Percentiles rank a stretch among this genome's conserved stretches.
Conservation (phyloP, 2,797 vertebrate species). For the Acipenser ruthenus region DNA sequence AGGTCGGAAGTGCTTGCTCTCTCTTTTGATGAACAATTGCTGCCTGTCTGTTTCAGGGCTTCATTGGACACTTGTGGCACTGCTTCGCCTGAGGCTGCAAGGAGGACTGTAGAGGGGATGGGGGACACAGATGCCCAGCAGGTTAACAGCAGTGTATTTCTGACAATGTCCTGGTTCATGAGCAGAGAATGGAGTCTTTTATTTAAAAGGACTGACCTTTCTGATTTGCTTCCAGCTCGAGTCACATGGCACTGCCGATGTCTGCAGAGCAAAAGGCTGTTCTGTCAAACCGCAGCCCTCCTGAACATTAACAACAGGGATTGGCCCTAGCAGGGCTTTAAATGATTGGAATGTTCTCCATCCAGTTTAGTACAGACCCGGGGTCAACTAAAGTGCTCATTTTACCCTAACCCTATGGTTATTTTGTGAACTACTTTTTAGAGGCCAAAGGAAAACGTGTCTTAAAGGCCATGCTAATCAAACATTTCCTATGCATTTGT, state of each 20-base stretch:
- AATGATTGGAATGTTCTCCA: too few relatives aligned
- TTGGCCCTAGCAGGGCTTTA: too few relatives aligned
- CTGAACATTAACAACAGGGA: too few relatives aligned
- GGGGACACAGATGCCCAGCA: neutral
- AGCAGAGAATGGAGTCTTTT: neutral
- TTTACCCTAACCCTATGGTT: too few relatives aligned
- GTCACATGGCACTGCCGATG: conserved; percentile 1
- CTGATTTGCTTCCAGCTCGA: conserved; percentile 1
- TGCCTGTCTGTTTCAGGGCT: conserved; percentile 8
- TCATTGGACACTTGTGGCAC: neutral
- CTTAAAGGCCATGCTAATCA: too few relatives aligned
- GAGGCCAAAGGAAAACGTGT: too few relatives aligned
- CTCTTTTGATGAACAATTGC: conserved; percentile 10
- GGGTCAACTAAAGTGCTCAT: too few relatives aligned
- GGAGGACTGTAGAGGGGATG: neutral
- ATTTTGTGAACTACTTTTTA: too few relatives aligned
- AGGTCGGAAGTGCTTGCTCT: neutral
- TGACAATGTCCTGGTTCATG: conserved; percentile 9
- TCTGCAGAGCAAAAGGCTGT: neutral
- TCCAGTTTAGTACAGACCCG: too few relatives aligned
- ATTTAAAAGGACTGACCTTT: neutral
- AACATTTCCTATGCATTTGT: too few relatives aligned
- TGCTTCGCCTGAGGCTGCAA: neutral
- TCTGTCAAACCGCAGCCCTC: neutral
- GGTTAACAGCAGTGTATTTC: neutral